Base-by-base conservation (phyloP, 2,888 invertebrate species). In the Dorcus parallelipipedus region DNA sequence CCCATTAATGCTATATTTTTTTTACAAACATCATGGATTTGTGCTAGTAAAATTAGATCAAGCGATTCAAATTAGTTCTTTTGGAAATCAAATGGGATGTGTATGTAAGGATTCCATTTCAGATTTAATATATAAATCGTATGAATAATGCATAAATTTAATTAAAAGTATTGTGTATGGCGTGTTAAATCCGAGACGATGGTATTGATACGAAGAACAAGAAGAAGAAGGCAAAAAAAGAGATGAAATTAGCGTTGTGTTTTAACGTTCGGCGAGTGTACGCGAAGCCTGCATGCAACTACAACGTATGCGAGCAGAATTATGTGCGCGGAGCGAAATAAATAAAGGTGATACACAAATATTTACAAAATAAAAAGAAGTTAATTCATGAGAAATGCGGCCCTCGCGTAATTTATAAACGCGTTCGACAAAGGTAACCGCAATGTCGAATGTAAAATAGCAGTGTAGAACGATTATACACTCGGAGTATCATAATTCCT, bases 311-410 rank as follows among this genome's bases (percentile, higher is more conserved):
- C 26, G 26, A 23, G 56, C 49, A 55, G 50, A 60, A 75, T 73
- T 73, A 73, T 73, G 72, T 68, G 55, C 66, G 62, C 64, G 67
- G 70, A 69, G 66, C 59, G 70, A 67, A 69, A 77, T 76, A 77
- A 77, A 76, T 76, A 75, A 74, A 73, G 67, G 69, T 71, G 71
- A 75, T 75, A 74, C 73, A 75, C 72, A 75, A 75, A 76, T 75
- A 75, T 75, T 74, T 72, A 69, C 69, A 64, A 73, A 73, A 73
- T 69, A 73, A 74, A 71, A 73, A 71, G 65, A 59, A 56, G 47
- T 56, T 52, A 56, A 54, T 71, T 71, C 71, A 72, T 70, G 70
- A 70, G 73, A 67, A 71, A 70, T 65, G 68, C 67, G 70, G 67
- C 70, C 66, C 56, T 62, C 63, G 61, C 61, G 69, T 76, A 74